Evolutionary conservation across 2,113 vertebrate genomes (phyloP).

Genomic region (Chauna torquata): DNA sequence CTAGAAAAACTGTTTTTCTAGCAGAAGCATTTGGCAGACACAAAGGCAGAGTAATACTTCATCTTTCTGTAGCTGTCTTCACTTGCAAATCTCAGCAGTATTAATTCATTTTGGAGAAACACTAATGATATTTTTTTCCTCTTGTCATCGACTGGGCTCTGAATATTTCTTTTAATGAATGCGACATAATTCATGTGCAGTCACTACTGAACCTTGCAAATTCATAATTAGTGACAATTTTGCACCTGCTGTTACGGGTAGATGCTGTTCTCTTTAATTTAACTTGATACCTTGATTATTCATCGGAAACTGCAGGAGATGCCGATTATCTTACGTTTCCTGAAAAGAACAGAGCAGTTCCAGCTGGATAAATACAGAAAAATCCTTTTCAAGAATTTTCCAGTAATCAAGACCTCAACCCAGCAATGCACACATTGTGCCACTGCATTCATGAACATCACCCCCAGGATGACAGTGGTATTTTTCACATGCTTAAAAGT

Average conservation of each 20-base stretch:
- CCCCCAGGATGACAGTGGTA: not conserved
- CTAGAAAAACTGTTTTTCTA: not conserved
- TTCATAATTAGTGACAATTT: constrained; percentile 77
- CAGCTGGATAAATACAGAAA: not conserved
- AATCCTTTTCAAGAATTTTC: not conserved
- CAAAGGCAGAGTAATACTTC: not conserved
- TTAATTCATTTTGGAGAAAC: not conserved
- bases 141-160: constrained; percentile 15
- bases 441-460: not conserved
- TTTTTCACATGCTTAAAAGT: not conserved
- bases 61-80: not conserved
- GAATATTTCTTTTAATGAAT: constrained; percentile 65
- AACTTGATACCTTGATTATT: constrained; percentile 74
- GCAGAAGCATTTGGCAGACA: not conserved
- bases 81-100: not conserved
- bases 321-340: constrained; percentile 48
- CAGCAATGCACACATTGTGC: not conserved
- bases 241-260: constrained; percentile 74
- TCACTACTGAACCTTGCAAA: constrained; percentile 74
- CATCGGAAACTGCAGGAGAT: constrained; percentile 52
- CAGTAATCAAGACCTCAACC: not conserved
- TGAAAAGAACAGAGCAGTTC: constrained; percentile 12
- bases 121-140: not conserved
- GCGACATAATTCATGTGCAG: constrained; percentile 68
- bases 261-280: constrained; percentile 72